phyloP scores from a whole-genome alignment of 1,140 invertebrate species.

The Grapholita molesta region DNA sequence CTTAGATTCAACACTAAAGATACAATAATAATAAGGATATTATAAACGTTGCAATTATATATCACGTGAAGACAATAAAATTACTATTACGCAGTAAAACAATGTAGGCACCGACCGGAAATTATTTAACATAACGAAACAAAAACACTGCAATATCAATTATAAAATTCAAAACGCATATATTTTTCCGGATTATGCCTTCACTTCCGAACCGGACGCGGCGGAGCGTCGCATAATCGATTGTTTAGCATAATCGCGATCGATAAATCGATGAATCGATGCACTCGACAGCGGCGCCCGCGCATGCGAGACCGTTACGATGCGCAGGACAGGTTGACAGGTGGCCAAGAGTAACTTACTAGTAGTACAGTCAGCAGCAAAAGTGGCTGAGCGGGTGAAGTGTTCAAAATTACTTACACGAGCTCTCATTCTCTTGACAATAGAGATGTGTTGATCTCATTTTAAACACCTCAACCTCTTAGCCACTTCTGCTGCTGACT shows the following conservation, averaged over 20 bases:
- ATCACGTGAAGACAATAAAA: background rate
- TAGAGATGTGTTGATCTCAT: too few species aligned
- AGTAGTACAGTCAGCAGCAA: too few species aligned
- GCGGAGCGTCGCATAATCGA: background rate
- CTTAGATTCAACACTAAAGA: too few species aligned
- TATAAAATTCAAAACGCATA: background rate
- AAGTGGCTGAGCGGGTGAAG: too few species aligned
- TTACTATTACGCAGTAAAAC: background rate
- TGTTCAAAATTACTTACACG: too few species aligned
- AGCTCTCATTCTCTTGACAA: too few species aligned
- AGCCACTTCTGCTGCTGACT: too few species aligned
- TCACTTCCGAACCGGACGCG: background rate
- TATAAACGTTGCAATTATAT: too few species aligned
- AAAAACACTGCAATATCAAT: background rate
- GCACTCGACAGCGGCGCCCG: background rate
- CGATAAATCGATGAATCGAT: background rate
- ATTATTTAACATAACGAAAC: background rate
- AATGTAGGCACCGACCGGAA: background rate
- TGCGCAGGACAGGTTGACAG: background rate
- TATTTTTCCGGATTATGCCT: background rate
- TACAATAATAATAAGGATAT: too few species aligned
- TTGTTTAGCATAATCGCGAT: background rate
- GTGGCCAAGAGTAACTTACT: too few species aligned
- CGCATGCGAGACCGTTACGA: background rate
- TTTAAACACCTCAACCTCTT: too few species aligned